phyloP scores from a whole-genome alignment of 2,113 vertebrate genomes.

The Scortum barcoo region DNA sequence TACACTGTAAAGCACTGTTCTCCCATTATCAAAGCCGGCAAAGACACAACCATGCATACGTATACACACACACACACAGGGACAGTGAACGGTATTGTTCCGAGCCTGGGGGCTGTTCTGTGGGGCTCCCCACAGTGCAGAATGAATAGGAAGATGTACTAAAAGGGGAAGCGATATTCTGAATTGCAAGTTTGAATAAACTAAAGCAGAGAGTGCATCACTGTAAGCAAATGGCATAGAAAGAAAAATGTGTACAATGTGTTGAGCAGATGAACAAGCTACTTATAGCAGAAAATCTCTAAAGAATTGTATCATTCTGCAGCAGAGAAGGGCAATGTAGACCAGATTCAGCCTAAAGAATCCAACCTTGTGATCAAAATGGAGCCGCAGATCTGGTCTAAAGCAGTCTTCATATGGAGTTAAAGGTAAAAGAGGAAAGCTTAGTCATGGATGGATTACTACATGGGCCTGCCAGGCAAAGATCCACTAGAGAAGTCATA shows the following conservation, averaged over 20 bases:
- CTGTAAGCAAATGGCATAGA: background rate
- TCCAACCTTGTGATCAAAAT: background rate
- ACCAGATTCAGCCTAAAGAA: conserved; percentile 10
- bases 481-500: background rate
- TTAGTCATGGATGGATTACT: conserved; percentile 8
- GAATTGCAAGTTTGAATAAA: conserved; percentile 8
- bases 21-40: background rate
- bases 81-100: conserved; percentile 17
- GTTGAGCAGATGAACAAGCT: conserved; percentile 12
- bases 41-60: conserved; percentile 17
- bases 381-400: background rate
- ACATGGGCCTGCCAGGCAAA: background rate
- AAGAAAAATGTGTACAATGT: conserved; percentile 16
- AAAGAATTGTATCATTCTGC: conserved; percentile 15
- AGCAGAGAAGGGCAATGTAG: conserved; percentile 2
- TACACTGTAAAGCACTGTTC: background rate
- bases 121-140: conserved; percentile 4
- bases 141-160: conserved; percentile 39
- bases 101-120: conserved; percentile 16
- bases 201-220: background rate
- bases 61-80: conserved; percentile 5
- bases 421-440: background rate
- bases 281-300: conserved; percentile 10
- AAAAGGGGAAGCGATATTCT: conserved; percentile 9
- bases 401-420: background rate